Evolutionary conservation across 2,113 vertebrate genomes (phyloP), one percentile per base, ranked within the genome.

Genomic region (Synodontis membranacea): DNA sequence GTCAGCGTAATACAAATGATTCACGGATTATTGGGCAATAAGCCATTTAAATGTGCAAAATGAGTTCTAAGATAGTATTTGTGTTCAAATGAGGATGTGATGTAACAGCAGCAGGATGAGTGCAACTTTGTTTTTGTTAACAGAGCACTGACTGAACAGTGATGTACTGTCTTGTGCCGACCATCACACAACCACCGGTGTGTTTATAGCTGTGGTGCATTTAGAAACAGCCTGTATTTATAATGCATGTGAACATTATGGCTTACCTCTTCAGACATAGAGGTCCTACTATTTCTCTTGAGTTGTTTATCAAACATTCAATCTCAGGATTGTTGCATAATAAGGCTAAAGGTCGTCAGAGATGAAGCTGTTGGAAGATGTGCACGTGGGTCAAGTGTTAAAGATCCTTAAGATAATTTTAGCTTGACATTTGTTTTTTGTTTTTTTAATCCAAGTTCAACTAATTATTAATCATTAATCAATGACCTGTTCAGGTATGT

Each of bases 141-240:
- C 25, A 1, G 12, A 31, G n/a, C n/a, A 31, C 60, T 31, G n/a
- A 64, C 62, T 66, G 62, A 70, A 70, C 66, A 37, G 17, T 70
- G 39, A 10, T 10, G 39, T 19, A 11, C 68, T 23, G 37, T 23
- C 37, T 39, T 42, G 39, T 74, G 66, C 68, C 25, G 37, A 25
- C 25, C 72, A n/a, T 79, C 76, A 79, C 76, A 37, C 44, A 79
- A 31, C 76, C 50, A 79, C n/a, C n/a, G 34, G 31, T 34, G 21
- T 78, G n/a, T 79, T 34, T 54, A 37, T 23, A 5, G 15, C n/a
- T 79, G 48, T 23, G 50, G 4, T 37, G 48, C 31, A 15, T 75
- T 54, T 79, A 37, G 48, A 79, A 79, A 37, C 48, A 23, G 31
- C 8, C 76, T 37, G 76, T 54, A 37, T 79, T 34, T 54, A 37